Conservation (phyloP, 2,113 vertebrate genomes). For the Peromyscus leucopus region DNA sequence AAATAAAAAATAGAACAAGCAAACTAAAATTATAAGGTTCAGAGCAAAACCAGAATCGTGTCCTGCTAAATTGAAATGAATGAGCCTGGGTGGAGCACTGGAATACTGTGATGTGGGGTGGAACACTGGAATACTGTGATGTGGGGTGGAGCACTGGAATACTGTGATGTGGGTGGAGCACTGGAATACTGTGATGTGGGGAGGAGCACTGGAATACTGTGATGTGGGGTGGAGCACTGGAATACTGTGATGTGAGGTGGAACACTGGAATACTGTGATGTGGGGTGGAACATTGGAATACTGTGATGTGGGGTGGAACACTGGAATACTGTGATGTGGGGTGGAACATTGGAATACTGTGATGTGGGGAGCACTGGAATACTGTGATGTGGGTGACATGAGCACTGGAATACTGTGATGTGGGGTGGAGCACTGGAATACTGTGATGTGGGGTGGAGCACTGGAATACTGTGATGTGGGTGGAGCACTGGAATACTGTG, state of each 20-base stretch:
- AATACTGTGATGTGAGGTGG: not conserved
- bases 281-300: not conserved
- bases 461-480: not conserved
- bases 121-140: not conserved
- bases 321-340: not conserved
- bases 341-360: not conserved
- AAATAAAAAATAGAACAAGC: constrained; percentile 9
- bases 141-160: not conserved
- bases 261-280: not conserved
- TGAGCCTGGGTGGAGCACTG: not conserved
- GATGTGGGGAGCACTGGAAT: not conserved
- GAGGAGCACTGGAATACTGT: not conserved
- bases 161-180: not conserved
- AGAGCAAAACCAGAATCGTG: not conserved
- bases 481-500: not conserved
- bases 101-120: not conserved
- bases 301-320: not conserved
- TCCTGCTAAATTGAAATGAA: not conserved
- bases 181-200: not conserved
- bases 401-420: not conserved
- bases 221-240: not conserved
- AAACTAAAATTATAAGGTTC: constrained; percentile 18
- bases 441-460: not conserved
- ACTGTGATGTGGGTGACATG: not conserved
- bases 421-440: not conserved